phyloP scores from a whole-genome alignment of 2,113 vertebrate species.

The Trachemys scripta region DNA sequence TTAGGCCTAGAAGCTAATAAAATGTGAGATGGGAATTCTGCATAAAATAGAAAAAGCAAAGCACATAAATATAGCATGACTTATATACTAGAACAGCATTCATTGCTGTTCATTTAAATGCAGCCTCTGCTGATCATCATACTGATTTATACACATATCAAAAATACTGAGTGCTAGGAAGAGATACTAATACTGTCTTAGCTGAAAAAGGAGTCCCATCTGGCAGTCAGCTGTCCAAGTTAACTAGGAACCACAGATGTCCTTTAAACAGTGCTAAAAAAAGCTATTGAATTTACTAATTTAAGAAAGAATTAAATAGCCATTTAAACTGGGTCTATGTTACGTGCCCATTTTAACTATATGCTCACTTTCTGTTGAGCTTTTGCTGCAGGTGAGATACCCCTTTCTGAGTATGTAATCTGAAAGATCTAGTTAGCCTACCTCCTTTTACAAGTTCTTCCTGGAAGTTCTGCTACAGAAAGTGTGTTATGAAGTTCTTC shows the following conservation, averaged over 20 bases:
- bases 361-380: not conserved
- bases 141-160: not conserved
- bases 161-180: not conserved
- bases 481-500: not conserved
- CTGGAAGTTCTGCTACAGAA: not conserved
- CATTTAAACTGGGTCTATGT: conserved; percentile 28
- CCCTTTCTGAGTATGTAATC: conserved; percentile 13
- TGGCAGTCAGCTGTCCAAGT: not conserved
- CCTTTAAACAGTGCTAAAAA: conserved; percentile 25
- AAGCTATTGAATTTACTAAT: not conserved
- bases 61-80: not conserved
- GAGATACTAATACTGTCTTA: not conserved
- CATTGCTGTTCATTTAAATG: not conserved
- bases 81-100: not conserved
- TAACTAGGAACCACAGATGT: not conserved
- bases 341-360: not conserved
- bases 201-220: not conserved
- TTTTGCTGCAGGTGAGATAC: conserved; percentile 2
- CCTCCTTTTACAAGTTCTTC: not conserved
- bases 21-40: conserved; percentile 38
- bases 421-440: not conserved
- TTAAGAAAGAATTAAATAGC: conserved; percentile 39
- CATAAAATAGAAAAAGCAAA: not conserved
- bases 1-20: conserved; percentile 10
- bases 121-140: not conserved